Evolutionary conservation across 1,140 invertebrate genomes (phyloP), one percentile per base, ranked within the genome.

Genomic region (Drosophila auraria): DNA sequence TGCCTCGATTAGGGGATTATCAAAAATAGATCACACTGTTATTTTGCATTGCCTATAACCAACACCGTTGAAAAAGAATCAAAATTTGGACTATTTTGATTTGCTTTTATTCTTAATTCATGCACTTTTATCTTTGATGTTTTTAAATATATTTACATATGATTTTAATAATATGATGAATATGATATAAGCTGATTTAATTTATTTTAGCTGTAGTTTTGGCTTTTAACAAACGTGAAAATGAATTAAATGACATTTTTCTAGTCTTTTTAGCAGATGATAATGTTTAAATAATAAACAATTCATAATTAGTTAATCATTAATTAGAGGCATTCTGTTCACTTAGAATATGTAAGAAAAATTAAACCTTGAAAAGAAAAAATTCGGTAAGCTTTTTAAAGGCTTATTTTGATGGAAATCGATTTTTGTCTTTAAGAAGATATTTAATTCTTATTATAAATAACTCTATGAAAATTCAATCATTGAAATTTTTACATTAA

Each of bases 101-200:
- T 54, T 0, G n/a, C n/a, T 14, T 49, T 15, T 8, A 15, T 2
- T 14, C 15, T 33, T 20, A 51, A 23, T 9, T 15, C 47, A 62
- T 54, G 60, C 59, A 25, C 12, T 17, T 9, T 38, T 3, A 8
- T 17, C 0, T 51, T 53, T 4, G 2, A 38, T 17, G 9, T 27
- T 14, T 20, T 33, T 53, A 17, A 58, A 14, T 27, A 27, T 62
- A 57, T 38, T 40, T 27, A 63, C 60, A 63, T 7, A 8, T 33
- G 9, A 36, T 14, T 6, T 15, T 11, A 27, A 27, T 17, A 23
- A 17, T 11, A 36, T 20, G 11, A 44, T 14, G 33, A 45, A 30
- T 14, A 45, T 45, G 38, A 44, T 59, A 30, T 7, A 44, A 25
- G 38, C 23, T 8, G 27, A 33, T 14, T 59, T n/a, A 2, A 33